Conservation (phyloP, 2,888 invertebrate genomes). For the Xanthorhoe designata region DNA sequence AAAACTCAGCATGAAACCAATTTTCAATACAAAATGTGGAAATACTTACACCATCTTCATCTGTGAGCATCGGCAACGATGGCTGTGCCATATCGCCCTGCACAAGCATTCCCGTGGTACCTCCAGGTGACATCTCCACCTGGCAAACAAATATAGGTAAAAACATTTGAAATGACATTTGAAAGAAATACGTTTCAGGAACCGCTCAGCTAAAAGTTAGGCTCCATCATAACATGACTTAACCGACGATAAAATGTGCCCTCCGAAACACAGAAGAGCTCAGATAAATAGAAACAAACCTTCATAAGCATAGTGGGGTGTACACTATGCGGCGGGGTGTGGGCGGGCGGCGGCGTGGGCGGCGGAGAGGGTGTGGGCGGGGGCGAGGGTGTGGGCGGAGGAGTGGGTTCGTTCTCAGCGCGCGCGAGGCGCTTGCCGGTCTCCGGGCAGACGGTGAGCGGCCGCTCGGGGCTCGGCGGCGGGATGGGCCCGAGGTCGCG, state of each 20-base stretch:
- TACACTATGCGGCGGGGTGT: slow-evolving; percentile 36
- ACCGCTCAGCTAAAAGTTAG: no score
- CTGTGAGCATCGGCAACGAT: slow-evolving; percentile 77
- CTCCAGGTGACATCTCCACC: slow-evolving; percentile 87
- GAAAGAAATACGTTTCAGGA: no score
- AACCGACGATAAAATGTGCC: no score
- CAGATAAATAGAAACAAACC: slow-evolving; percentile 49
- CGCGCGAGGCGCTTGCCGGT: slow-evolving; percentile 79
- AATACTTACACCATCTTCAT: slow-evolving; percentile 78
- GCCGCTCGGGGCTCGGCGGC: slow-evolving; percentile 87
- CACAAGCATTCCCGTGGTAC: slow-evolving; percentile 87
- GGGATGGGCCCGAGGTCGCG: slow-evolving; percentile 76
- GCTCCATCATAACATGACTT: no score
- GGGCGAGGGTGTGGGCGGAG: slow-evolving; percentile 83
- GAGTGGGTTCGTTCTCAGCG: slow-evolving; percentile 87
- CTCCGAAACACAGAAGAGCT: no score
- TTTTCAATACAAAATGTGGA: neutral
- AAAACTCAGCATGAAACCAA: no score
- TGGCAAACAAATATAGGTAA: neutral
- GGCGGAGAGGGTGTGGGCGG: slow-evolving; percentile 61
- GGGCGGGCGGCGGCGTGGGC: slow-evolving; percentile 45
- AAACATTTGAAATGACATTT: no score
- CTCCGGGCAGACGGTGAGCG: slow-evolving; percentile 88
- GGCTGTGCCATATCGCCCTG: slow-evolving; percentile 80
- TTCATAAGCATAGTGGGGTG: slow-evolving; percentile 75